Base-by-base conservation (phyloP, 2,888 invertebrate genomes). In the Melipona bicolor region DNA sequence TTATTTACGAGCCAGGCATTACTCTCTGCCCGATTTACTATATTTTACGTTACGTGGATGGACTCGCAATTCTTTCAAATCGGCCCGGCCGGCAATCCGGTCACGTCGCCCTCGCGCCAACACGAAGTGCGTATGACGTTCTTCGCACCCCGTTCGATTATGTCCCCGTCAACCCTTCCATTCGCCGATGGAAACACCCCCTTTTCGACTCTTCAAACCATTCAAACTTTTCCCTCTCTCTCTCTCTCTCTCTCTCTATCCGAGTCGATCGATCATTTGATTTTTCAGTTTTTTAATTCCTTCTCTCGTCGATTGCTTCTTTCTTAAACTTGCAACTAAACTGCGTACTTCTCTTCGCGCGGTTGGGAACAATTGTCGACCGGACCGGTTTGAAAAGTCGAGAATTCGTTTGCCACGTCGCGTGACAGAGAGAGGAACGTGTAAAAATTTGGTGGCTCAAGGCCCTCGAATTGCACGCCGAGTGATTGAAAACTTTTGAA, bases 1-100 rank as follows among this genome's bases (percentile, higher is more conserved):
- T 93, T 93, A 93, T 93, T 93, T 93, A 93, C 93, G 93, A 92
- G 91, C 92, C 81, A 86, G 91, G 91, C 93, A 93, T 93, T 93
- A 93, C 92, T 92, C 92, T 92, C 90, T 88, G 91, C 90, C 92
- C 91, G 92, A 92, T 93, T 93, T 92, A 92, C 93, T 92, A 90
- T 92, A 92, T 92, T 92, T 92, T 91, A 91, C 83, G 90, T 89
- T 92, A 93, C 92, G 92, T 92, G 92, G 88, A 91, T 90, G 77
- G 92, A 92, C 92, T 92, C 77, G 91, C 88, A 86, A 92, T 91
- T 90, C 91, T 91, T 91, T 88, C 71, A 77, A 68, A 84, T 83
- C 85, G 85, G 70, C 64, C 71, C 52, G 43, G 59, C 80, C 73
- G 52, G 76, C 79, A 88, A 84, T 78, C 88, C 82, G 84, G 82